These are phyloP conservation scores for Tenualosa ilisha DNA, from an alignment of 2,797 vertebrate genomes.

Conservation along the genomic window DNA sequence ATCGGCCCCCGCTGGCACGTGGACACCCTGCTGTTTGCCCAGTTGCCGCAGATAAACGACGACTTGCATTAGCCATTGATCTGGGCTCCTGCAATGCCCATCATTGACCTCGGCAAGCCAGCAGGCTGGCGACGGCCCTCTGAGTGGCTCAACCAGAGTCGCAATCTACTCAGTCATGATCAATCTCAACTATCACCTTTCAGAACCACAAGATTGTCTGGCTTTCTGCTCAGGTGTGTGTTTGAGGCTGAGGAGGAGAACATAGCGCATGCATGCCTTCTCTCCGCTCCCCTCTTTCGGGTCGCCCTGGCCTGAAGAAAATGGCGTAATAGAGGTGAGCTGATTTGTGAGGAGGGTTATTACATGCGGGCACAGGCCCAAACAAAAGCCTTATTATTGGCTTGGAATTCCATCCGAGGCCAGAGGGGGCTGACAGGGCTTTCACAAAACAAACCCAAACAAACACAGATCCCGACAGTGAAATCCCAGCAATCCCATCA, in stretches of 20 bases:
- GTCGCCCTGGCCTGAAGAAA: background rate
- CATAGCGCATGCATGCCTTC: background rate
- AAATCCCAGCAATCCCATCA: background rate
- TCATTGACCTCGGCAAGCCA: background rate
- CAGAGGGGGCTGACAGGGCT: background rate
- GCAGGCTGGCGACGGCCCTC: background rate
- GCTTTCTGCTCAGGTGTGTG: background rate
- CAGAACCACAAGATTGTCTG: background rate
- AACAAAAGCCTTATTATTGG: slow-evolving; percentile 1
- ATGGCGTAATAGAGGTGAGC: background rate
- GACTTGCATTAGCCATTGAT: background rate
- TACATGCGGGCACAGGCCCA: background rate
- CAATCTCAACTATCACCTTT: slow-evolving; percentile 8
- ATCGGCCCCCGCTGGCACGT: background rate
- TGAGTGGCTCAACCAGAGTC: background rate
- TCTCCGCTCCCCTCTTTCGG: background rate
- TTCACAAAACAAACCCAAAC: background rate
- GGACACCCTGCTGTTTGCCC: background rate
- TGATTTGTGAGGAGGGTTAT: background rate
- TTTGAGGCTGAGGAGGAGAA: background rate
- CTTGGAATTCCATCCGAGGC: background rate
- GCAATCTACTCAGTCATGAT: background rate
- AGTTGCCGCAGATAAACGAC: background rate
- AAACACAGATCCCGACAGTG: background rate
- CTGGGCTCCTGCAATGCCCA: background rate